These are phyloP conservation scores for Spilogale gracilis DNA, from an alignment of 2,113 vertebrate genomes.

Conservation along the genomic window DNA sequence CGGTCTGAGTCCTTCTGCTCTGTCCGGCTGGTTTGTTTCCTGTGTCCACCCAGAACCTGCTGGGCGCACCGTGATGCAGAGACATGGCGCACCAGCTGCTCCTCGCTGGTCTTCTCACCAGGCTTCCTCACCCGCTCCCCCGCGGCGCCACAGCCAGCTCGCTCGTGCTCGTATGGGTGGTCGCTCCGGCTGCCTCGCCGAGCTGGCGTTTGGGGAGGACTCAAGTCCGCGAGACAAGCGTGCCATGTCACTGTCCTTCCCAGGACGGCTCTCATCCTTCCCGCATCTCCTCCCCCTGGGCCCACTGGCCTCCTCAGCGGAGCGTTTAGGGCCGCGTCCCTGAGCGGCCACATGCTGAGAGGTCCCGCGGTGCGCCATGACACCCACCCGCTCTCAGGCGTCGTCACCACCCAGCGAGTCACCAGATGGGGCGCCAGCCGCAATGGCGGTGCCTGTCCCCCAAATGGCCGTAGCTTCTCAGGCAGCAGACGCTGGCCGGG, in stretches of 20 bases:
- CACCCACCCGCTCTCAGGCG: neutral
- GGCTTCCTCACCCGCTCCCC: neutral
- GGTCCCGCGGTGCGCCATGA: rapidly evolving
- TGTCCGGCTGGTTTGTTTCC: neutral
- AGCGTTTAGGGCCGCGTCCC: neutral
- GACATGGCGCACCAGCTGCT: too few relatives aligned
- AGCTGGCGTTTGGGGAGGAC: neutral
- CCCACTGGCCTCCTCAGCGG: rapidly evolving
- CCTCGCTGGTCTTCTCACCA: too few relatives aligned
- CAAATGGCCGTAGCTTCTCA: neutral
- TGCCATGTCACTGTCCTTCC: neutral
- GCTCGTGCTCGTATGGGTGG: too few relatives aligned
- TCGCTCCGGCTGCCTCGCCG: neutral
- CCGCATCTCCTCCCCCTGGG: neutral
- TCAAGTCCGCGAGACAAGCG: neutral
- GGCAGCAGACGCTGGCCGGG: neutral
- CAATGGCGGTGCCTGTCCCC: neutral
- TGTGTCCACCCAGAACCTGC: neutral
- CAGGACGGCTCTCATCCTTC: too few relatives aligned
- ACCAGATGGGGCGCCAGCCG: neutral
- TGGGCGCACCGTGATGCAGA: neutral
- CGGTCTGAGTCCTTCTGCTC: neutral
- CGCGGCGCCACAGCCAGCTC: too few relatives aligned
- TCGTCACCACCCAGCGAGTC: neutral
- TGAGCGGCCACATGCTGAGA: neutral